Evolutionary conservation across 2,888 invertebrate genomes (phyloP), one percentile per base, ranked within the genome.

Genomic region (Oeneis ivallda): DNA sequence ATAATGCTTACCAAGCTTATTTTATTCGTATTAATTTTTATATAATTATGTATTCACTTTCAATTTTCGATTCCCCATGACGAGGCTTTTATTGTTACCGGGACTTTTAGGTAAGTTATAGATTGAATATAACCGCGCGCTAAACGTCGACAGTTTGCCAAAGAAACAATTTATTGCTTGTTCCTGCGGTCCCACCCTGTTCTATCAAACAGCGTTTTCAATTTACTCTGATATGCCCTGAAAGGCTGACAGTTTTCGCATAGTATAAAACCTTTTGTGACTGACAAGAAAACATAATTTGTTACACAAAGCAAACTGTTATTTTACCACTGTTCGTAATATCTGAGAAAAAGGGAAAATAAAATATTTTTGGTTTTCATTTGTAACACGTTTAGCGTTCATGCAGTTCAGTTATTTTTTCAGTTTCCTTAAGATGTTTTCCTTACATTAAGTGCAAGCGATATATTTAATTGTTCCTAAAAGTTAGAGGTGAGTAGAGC

Each of bases 201-300:
- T 10, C 17, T 50, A 50, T 26, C 34, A 37, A 52, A 52, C 50
- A 26, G 34, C 37, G 53, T 53, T 15, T 53, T 37, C 53, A 37
- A 37, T 54, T n/a, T 34, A 15, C 43, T 7, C 43, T 15, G 43
- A 45, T 15, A 45, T 8, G 45, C 34, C 15, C 34, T 37, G 34
- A 10, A 15, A 15, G 53, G 17, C 37, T 34, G 53, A 37, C 53
- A 54, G 53, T 15, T 54, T 37, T 37, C 53, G 15, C 37, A 37
- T 17, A 37, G 37, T 54, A 54, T 37, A 54, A n/a, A 54, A 54
- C 10, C 53, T n/a, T 37, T 34, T 50, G 26, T 5, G 15, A 8
- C 34, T 37, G 37, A 9, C 34, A 54, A 26, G 10, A 15, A 17
- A 11, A 32, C 37, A 54, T n/a, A 37, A 54, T n/a, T n/a, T 37